Evolutionary conservation across 2,113 vertebrate species (phyloP).

Genomic region (Serinus canaria): DNA sequence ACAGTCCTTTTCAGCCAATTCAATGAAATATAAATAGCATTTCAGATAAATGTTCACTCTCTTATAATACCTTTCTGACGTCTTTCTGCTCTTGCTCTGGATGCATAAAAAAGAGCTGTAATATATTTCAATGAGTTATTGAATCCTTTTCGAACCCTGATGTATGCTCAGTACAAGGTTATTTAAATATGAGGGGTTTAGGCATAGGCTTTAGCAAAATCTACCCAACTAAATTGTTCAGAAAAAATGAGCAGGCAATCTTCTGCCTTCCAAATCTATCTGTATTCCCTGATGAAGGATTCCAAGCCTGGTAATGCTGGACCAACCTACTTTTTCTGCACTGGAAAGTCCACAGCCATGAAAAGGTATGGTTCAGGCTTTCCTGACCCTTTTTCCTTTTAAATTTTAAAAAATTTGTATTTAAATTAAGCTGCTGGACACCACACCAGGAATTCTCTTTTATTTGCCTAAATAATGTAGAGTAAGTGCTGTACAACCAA

Average conservation of each 20-base stretch:
- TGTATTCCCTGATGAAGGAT: not conserved
- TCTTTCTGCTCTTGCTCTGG: not conserved
- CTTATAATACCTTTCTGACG: not conserved
- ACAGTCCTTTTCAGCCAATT: conserved; percentile 12
- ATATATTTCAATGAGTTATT: not conserved
- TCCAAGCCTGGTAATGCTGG: not conserved
- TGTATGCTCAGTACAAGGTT: not conserved
- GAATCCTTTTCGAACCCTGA: not conserved
- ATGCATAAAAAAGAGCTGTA: not conserved
- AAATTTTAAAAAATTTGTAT: not conserved
- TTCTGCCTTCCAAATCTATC: conserved; percentile 44
- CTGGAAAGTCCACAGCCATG: not conserved
- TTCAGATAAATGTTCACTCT: conserved; percentile 1
- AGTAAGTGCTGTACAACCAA: not conserved
- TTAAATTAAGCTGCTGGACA: not conserved
- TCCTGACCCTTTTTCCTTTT: not conserved
- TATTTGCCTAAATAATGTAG: not conserved
- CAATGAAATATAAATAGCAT: conserved; percentile 56
- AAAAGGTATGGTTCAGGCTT: not conserved
- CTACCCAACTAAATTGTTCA: conserved; percentile 35
- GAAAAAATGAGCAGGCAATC: not conserved
- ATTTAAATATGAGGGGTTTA: conserved; percentile 22
- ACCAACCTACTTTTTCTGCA: not conserved
- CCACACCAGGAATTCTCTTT: not conserved
- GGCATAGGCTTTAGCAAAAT: conserved; percentile 19